phyloP scores from a whole-genome alignment of 2,888 invertebrate genomes.

The Pammene fasciana region DNA sequence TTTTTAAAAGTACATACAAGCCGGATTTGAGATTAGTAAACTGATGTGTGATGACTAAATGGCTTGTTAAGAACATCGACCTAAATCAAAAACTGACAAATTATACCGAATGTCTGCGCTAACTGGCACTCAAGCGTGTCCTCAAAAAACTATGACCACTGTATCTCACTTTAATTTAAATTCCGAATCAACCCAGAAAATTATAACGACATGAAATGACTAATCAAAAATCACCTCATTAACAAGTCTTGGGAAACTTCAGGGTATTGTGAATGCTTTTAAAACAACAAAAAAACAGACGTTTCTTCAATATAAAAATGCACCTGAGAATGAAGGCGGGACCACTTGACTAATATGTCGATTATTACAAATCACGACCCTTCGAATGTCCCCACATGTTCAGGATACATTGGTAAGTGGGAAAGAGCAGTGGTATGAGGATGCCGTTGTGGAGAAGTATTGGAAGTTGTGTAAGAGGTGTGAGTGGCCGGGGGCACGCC shows the following conservation, averaged over 20 bases:
- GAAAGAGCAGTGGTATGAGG: background rate
- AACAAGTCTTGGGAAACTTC: conserved; percentile 76
- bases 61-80: background rate
- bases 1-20: background rate
- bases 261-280: conserved; percentile 73
- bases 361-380: conserved; percentile 72
- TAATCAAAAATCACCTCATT: conserved; percentile 70
- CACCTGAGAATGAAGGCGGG: conserved; percentile 83
- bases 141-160: conserved; percentile 39
- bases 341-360: conserved; percentile 80
- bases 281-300: conserved; percentile 76
- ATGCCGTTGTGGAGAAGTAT: conserved; percentile 47
- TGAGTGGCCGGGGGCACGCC: conserved; percentile 45
- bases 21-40: background rate
- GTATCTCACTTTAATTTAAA: conserved; percentile 70
- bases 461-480: conserved; percentile 47
- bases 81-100: background rate
- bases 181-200: conserved; percentile 71
- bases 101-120: background rate
- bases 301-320: conserved; percentile 81
- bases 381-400: conserved; percentile 44
- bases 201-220: conserved; percentile 73
- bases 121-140: conserved; percentile 11
- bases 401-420: conserved; percentile 50
- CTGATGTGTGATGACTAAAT: too few relatives aligned